phyloP scores from a whole-genome alignment of 2,888 invertebrate species.

The Balanococcus diminutus region DNA sequence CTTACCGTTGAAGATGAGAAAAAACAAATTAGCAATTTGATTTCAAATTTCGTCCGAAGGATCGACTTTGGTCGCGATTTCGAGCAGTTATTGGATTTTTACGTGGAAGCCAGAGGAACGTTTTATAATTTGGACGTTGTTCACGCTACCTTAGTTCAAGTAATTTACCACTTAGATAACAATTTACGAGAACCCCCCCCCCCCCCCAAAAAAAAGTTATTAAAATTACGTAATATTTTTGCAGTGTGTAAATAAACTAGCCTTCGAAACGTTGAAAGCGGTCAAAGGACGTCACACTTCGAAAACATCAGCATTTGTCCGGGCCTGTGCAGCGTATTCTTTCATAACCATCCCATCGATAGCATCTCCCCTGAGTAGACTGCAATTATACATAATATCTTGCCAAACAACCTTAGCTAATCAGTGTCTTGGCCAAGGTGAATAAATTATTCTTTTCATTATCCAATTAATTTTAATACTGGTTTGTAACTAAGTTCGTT shows the following conservation, averaged over 20 bases:
- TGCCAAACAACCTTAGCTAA: conserved; percentile 89
- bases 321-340: conserved; percentile 93
- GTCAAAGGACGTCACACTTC: conserved; percentile 77
- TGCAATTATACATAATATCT: conserved; percentile 84
- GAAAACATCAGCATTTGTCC: conserved; percentile 83
- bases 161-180: conserved; percentile 61
- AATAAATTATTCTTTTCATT: conserved; percentile 32
- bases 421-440: conserved; percentile 90
- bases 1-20: conserved; percentile 91
- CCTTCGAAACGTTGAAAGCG: conserved; percentile 72
- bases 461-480: neutral
- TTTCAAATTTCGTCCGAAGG: conserved; percentile 78
- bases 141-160: conserved; percentile 83
- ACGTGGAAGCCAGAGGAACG: conserved; percentile 86
- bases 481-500: neutral
- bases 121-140: conserved; percentile 91
- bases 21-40: conserved; percentile 81
- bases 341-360: conserved; percentile 97
- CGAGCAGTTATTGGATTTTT: conserved; percentile 90
- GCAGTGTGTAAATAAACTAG: conserved; percentile 82
- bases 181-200: neutral
- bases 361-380: conserved; percentile 75
- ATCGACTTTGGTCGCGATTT: conserved; percentile 85
- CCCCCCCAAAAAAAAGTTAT: no score
- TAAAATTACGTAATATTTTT: conserved; percentile 57